Evolutionary conservation across 2,113 vertebrate genomes (phyloP).

Genomic region (Scomber japonicus): DNA sequence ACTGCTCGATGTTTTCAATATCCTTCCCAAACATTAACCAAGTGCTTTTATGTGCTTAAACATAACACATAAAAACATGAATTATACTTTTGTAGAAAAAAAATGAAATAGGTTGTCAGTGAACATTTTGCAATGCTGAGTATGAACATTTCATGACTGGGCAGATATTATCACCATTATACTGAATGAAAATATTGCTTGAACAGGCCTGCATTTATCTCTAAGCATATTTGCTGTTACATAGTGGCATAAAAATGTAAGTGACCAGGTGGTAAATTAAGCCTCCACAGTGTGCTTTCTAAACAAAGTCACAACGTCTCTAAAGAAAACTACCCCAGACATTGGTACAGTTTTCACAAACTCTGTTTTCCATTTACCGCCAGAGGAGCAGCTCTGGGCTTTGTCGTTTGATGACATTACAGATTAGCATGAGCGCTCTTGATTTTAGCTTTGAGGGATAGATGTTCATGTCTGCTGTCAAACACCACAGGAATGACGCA

Average conservation of each 20-base stretch:
- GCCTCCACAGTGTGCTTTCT: not conserved
- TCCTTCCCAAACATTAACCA: no score
- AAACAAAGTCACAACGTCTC: slow-evolving; percentile 10
- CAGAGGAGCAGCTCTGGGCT: slow-evolving; percentile 26
- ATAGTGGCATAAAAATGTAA: not conserved
- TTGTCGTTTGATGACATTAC: slow-evolving; percentile 41
- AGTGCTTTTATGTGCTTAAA: no score
- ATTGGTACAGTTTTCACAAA: slow-evolving; percentile 11
- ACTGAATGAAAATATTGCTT: no score
- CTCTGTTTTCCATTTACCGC: slow-evolving; percentile 12
- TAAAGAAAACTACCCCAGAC: not conserved
- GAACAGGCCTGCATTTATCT: not conserved
- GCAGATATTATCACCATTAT: no score
- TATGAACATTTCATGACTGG: no score
- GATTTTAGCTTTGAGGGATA: slow-evolving; percentile 42
- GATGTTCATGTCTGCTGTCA: slow-evolving; percentile 11
- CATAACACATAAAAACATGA: no score
- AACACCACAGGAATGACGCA: slow-evolving; percentile 22
- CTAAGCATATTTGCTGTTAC: not conserved
- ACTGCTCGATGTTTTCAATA: no score
- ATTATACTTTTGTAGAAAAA: no score
- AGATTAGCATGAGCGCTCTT: slow-evolving; percentile 38
- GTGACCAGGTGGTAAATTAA: not conserved
- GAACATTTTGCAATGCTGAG: no score
- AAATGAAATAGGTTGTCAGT: no score